Evolutionary conservation across 2,888 invertebrate species (phyloP).

Genomic region (Helleia helle): DNA sequence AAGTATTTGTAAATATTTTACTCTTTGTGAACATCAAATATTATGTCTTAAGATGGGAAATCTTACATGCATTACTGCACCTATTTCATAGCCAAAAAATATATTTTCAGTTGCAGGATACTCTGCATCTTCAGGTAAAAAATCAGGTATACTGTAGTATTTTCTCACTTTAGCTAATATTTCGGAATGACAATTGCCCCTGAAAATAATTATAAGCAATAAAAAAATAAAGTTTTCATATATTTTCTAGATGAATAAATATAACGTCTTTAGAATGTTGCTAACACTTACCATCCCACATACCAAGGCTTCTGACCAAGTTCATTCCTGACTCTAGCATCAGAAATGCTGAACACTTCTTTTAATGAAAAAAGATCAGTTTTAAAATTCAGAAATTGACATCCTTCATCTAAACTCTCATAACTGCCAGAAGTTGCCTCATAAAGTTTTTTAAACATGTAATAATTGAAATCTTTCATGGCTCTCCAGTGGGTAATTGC

Average conservation of each 20-base stretch:
- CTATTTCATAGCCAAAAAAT: slow-evolving; percentile 92
- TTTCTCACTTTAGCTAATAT: slow-evolving; percentile 81
- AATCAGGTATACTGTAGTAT: slow-evolving; percentile 86
- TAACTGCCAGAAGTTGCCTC: slow-evolving; percentile 79
- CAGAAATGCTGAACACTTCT: slow-evolving; percentile 85
- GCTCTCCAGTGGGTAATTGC: slow-evolving; percentile 87
- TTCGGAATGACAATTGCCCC: slow-evolving; percentile 91
- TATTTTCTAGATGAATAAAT: no score
- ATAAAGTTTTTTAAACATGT: slow-evolving; percentile 81
- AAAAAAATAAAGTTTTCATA: no score
- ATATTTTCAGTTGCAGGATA: slow-evolving; percentile 91
- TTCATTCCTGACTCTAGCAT: slow-evolving; percentile 75
- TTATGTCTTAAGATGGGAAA: no score
- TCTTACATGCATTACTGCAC: slow-evolving; percentile 91
- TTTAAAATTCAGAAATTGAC: slow-evolving; percentile 90
- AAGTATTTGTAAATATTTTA: background rate
- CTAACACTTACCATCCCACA: slow-evolving; percentile 88
- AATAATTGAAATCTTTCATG: slow-evolving; percentile 76
- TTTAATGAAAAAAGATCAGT: slow-evolving; percentile 83
- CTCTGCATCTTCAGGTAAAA: slow-evolving; percentile 92
- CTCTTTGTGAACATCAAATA: no score
- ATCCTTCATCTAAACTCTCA: slow-evolving; percentile 84
- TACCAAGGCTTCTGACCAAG: slow-evolving; percentile 85
- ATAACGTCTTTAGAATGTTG: no score
- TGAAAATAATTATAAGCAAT: slow-evolving; percentile 44